These are phyloP conservation scores for Raphicerus campestris DNA, from an alignment of 2,113 vertebrate species.

Conservation along the genomic window DNA sequence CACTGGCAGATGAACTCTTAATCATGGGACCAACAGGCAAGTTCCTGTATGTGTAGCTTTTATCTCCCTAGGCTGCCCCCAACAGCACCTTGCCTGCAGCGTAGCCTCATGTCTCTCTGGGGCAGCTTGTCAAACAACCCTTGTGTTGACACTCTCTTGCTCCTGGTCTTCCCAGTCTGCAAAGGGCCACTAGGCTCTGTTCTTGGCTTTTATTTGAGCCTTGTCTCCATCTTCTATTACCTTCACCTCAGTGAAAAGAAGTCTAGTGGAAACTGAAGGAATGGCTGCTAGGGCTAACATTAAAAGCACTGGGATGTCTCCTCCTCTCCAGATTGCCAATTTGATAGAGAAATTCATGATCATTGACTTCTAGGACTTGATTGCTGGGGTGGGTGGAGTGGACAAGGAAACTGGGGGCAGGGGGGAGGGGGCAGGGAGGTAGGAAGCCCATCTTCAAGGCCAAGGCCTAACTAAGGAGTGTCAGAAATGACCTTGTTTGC, in stretches of 20 bases:
- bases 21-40: background rate
- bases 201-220: background rate
- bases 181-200: background rate
- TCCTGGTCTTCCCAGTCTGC: background rate
- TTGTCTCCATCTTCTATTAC: background rate
- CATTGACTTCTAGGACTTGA: background rate
- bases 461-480: background rate
- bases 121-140: background rate
- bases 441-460: background rate
- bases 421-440: background rate
- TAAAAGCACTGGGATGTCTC: background rate
- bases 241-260: background rate
- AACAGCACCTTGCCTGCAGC: background rate
- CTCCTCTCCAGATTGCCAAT: background rate
- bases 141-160: background rate
- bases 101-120: background rate
- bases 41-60: background rate
- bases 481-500: background rate
- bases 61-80: too few relatives aligned
- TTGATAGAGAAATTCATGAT: background rate
- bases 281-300: background rate
- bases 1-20: background rate
- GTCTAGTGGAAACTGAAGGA: background rate
- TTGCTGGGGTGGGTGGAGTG: background rate
- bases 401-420: background rate